Evolutionary conservation across 2,888 invertebrate genomes (phyloP).

Genomic region (Crepidodera aurea): DNA sequence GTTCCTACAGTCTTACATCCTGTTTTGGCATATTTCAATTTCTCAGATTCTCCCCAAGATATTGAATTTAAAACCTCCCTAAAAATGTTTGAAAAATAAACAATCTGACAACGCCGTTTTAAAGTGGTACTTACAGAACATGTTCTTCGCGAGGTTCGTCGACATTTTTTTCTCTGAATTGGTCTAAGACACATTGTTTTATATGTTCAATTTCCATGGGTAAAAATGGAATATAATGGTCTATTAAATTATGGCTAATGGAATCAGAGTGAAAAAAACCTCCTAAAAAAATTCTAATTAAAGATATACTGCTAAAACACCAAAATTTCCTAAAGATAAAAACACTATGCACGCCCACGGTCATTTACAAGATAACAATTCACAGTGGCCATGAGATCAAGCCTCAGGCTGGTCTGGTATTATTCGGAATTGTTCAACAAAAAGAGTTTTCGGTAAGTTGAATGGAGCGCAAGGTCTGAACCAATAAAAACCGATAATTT

Average conservation of each 20-base stretch:
- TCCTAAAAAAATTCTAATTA: slow-evolving; percentile 63
- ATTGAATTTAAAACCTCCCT: slow-evolving; percentile 73
- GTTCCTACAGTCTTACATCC: slow-evolving; percentile 91
- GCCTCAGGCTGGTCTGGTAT: too few species aligned
- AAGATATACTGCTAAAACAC: too few species aligned
- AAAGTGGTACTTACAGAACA: slow-evolving; percentile 49
- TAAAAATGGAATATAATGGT: slow-evolving; percentile 92
- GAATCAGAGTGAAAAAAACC: slow-evolving; percentile 84
- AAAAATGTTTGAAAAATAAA: slow-evolving; percentile 34
- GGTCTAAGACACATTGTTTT: slow-evolving; percentile 75
- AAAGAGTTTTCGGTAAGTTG: too few species aligned
- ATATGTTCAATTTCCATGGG: slow-evolving; percentile 90
- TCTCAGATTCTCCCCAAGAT: slow-evolving; percentile 75
- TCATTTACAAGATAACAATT: too few species aligned
- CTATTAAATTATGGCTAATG: slow-evolving; percentile 86
- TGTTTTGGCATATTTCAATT: slow-evolving; percentile 79
- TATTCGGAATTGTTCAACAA: too few species aligned
- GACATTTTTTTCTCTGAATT: slow-evolving; percentile 62
- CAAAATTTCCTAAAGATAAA: too few species aligned
- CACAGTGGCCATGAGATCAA: too few species aligned
- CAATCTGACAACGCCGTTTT: not conserved
- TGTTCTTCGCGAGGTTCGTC: slow-evolving; percentile 45
- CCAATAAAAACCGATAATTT: too few species aligned
- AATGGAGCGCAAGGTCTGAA: too few species aligned
- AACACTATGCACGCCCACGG: too few species aligned